These are phyloP conservation scores for Pomatostomus ruficeps DNA, from an alignment of 2,113 vertebrate genomes.

Conservation along the genomic window DNA sequence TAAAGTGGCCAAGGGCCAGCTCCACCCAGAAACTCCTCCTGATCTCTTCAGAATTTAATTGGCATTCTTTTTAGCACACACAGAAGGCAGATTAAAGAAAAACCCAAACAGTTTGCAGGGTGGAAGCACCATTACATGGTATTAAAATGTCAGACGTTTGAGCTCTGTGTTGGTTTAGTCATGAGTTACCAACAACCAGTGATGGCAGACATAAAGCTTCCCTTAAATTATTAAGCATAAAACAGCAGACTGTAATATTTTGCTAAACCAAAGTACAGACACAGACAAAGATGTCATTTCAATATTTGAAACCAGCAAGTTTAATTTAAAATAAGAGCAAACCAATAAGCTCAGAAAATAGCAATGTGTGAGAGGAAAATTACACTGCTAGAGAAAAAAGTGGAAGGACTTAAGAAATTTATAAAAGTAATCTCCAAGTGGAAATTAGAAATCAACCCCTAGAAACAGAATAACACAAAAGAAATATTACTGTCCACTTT, in stretches of 20 bases:
- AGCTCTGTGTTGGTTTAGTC: slow-evolving; percentile 69
- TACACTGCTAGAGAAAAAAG: slow-evolving; percentile 89
- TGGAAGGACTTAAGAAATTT: slow-evolving; percentile 97
- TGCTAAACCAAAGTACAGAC: slow-evolving; percentile 87
- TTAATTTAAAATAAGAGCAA: slow-evolving; percentile 98
- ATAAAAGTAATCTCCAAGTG: slow-evolving; percentile 99
- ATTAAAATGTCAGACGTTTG: slow-evolving; percentile 79
- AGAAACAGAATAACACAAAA: slow-evolving; percentile 98
- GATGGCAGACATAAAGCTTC: slow-evolving; percentile 77
- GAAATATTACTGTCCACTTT: slow-evolving; percentile 99
- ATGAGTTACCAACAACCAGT: slow-evolving; percentile 79
- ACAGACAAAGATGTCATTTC: slow-evolving; percentile 93
- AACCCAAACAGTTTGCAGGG: not conserved
- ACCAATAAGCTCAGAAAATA: slow-evolving; percentile 98
- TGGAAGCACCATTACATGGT: slow-evolving; percentile 47
- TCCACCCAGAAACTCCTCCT: not conserved
- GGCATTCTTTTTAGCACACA: slow-evolving; percentile 39
- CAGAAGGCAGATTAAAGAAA: slow-evolving; percentile 38
- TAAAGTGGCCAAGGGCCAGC: not conserved
- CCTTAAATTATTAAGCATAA: slow-evolving; percentile 87
- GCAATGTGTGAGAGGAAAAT: slow-evolving; percentile 90
- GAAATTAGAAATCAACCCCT: slow-evolving; percentile 99
- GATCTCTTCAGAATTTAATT: slow-evolving; percentile 53
- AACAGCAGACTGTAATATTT: slow-evolving; percentile 89
- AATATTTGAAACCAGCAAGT: slow-evolving; percentile 98